Percentiles rank a stretch among this genome's conserved stretches.
phyloP scores from a whole-genome alignment of 1,140 invertebrate species.

The Melipona quadrifasciata region DNA sequence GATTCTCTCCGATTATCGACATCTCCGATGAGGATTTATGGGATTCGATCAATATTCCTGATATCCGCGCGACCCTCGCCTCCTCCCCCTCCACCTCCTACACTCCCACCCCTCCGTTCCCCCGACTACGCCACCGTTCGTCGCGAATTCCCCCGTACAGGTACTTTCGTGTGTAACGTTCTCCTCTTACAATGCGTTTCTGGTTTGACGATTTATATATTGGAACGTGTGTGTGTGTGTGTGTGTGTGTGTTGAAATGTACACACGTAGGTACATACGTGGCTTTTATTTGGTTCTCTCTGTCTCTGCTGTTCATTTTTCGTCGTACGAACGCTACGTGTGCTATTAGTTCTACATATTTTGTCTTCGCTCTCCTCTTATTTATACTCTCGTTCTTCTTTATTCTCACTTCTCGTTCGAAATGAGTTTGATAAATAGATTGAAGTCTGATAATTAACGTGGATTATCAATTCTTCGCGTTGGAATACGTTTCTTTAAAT shows the following conservation, averaged over 20 bases:
- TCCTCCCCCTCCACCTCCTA: too few relatives aligned
- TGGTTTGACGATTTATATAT: neutral
- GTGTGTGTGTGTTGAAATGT: neutral
- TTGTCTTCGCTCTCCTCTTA: neutral
- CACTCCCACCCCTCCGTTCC: neutral
- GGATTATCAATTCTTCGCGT: neutral
- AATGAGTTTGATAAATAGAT: neutral
- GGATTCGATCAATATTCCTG: neutral
- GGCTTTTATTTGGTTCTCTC: neutral
- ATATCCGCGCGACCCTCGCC: neutral
- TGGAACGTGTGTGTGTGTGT: neutral
- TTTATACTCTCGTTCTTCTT: neutral
- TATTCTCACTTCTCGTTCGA: neutral
- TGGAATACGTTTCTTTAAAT: neutral
- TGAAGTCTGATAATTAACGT: neutral
- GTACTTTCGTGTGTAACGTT: neutral
- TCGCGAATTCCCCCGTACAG: neutral
- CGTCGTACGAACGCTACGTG: neutral
- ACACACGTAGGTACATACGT: neutral
- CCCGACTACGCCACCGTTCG: neutral
- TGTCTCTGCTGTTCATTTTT: neutral
- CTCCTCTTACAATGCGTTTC: neutral
- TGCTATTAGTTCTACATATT: neutral
- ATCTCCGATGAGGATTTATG: slow-evolving; percentile 13
- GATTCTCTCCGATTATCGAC: slow-evolving; percentile 10